Percentiles rank a stretch among this genome's conserved stretches.
These are phyloP conservation scores for Prionailurus viverrinus DNA, from an alignment of 2,113 vertebrate species.

Conservation along the genomic window DNA sequence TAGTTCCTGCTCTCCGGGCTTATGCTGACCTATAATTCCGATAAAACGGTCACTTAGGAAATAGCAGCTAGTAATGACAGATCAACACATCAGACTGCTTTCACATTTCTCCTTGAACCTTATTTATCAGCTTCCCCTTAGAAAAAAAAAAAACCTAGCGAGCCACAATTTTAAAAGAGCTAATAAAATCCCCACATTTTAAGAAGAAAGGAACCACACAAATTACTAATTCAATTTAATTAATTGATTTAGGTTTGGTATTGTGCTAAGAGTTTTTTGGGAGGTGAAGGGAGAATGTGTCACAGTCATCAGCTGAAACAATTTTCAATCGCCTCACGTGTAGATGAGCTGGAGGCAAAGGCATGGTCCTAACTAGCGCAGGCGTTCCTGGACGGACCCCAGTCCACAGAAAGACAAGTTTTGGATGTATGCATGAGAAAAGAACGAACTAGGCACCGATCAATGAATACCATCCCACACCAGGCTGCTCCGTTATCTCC, in stretches of 20 bases:
- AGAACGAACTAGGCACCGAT: background rate
- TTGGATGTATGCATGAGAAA: background rate
- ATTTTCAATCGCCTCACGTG: background rate
- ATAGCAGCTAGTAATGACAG: fast-evolving
- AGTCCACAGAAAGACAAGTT: background rate
- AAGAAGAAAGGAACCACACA: background rate
- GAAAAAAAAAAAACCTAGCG: background rate
- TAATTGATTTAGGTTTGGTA: background rate
- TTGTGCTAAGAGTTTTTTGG: background rate
- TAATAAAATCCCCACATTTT: background rate
- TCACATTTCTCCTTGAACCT: background rate
- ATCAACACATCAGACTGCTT: background rate
- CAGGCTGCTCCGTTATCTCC: fast-evolving
- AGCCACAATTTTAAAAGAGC: background rate
- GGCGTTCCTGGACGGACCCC: background rate
- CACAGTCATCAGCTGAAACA: too few relatives aligned
- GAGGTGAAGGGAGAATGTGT: background rate
- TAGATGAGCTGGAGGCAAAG: background rate
- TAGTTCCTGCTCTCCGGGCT: background rate
- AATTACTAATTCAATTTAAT: background rate
- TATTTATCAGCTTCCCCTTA: background rate
- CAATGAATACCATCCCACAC: background rate
- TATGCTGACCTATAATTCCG: background rate
- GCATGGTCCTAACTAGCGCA: background rate
- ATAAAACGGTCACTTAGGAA: background rate